Conservation (phyloP, 2,113 vertebrate genomes). For the Candoia aspera region DNA sequence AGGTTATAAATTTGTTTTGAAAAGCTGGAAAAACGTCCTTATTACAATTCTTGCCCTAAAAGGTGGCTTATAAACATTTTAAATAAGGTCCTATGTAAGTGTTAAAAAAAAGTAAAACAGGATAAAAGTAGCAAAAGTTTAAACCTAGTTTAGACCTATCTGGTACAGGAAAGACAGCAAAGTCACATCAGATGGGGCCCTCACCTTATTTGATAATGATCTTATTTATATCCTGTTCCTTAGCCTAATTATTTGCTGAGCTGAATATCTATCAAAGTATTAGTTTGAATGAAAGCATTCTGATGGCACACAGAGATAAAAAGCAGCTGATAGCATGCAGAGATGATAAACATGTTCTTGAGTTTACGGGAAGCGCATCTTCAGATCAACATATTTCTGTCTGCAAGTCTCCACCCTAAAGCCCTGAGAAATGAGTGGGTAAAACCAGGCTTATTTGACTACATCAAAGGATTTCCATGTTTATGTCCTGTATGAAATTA, state of each 20-base stretch:
- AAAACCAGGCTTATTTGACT: slow-evolving; percentile 1
- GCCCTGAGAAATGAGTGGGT: accelerated
- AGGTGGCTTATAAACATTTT: not conserved
- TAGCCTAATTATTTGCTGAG: not conserved
- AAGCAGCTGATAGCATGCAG: not conserved
- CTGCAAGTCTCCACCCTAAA: not conserved
- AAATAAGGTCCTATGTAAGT: not conserved
- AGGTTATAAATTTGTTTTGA: not conserved
- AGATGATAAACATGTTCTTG: not conserved
- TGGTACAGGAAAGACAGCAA: not conserved
- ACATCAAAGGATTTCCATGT: not conserved
- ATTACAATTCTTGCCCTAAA: not conserved
- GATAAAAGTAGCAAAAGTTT: not conserved
- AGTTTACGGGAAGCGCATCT: accelerated
- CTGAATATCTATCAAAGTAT: not conserved
- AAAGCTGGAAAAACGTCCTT: not conserved
- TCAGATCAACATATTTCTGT: not conserved
- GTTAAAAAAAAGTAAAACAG: not conserved
- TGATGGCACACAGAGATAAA: not conserved
- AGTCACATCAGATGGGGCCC: not conserved
- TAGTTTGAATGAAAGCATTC: not conserved
- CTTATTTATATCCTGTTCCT: not conserved
- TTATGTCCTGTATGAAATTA: not conserved
- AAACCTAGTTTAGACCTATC: not conserved
- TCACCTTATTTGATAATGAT: not conserved